Base-by-base conservation (phyloP, 2,797 vertebrate species). In the Diceros bicornis region DNA sequence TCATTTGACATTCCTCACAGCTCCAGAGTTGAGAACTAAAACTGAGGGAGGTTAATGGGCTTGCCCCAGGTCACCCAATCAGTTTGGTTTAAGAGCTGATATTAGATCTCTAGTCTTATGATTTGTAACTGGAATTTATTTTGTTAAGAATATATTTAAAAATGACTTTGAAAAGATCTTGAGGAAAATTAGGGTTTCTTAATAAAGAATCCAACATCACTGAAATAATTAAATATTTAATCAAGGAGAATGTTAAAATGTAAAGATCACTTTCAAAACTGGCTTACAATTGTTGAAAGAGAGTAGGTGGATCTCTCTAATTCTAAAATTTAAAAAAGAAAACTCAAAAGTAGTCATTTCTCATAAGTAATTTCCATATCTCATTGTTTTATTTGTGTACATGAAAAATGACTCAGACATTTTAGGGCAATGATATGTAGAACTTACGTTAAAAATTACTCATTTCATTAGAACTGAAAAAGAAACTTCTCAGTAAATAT, bases 191-290 rank as follows among this genome's bases (percentile, higher is more conserved):
- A 23, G 1, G 64, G 2, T 55, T 92, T 83, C 6, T 83, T 62
- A 78, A 17, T 66, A 92, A 94, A 87, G 11, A 75, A 77, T 4
- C 4, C 55, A 97, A 32, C 0, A 50, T 6, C 18, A 32, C 18
- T 59, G 3, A 95, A 81, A 64, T 81, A 93, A 50, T 86, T 34
- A 27, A 83, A 91, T 52, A 52, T 34, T 47, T 91, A 75, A 77
- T 71, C 84, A 71, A 83, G 25, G 21, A 88, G 7, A 94, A 78
- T 82, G 4, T 41, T 69, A 78, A 90, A 78, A 66, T 44, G 2
- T 61, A 89, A 72, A 88, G 14, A 59, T 61, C 21, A 68, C 37
- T 89, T 96, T 96, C 20, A 94, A 94, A 93, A 25, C 0, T 71
- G n/a, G 6, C 2, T 59, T 66, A 47, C 17, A 85, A 47, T 64